A percentile compares a stretch with the other conserved stretches of the same genome.
phyloP scores from a whole-genome alignment of 2,797 vertebrate genomes.

The Ctenopoma multispine region DNA sequence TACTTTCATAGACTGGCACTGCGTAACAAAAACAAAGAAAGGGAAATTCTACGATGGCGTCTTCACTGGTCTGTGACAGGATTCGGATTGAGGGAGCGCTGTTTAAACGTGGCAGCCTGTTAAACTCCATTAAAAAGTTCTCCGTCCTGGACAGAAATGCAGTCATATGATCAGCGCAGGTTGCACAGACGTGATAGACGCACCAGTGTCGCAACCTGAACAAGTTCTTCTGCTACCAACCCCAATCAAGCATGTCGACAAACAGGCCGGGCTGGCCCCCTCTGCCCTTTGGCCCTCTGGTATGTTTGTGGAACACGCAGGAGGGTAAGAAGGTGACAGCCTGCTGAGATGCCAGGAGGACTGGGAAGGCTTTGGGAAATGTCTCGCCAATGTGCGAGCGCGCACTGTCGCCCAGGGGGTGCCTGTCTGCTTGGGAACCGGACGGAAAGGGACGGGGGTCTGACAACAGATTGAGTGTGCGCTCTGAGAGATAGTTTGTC shows the following conservation, averaged over 20 bases:
- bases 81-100: conserved; percentile 55
- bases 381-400: conserved; percentile 79
- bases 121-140: conserved; percentile 53
- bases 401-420: conserved; percentile 73
- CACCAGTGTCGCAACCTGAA: conserved; percentile 52
- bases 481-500: conserved; percentile 76
- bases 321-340: conserved; percentile 69
- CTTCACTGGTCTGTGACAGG: conserved; percentile 62
- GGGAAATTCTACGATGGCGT: conserved; percentile 71
- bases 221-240: conserved; percentile 19
- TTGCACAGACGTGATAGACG: conserved; percentile 50
- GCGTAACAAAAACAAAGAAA: conserved; percentile 73
- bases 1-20: conserved; percentile 76
- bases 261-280: conserved; percentile 51
- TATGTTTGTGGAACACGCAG: conserved; percentile 74
- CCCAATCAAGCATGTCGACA: conserved; percentile 58
- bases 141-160: conserved; percentile 42
- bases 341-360: conserved; percentile 76
- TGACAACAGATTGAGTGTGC: conserved; percentile 76
- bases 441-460: conserved; percentile 57
- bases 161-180: conserved; percentile 56
- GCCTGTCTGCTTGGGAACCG: conserved; percentile 73
- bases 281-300: conserved; percentile 69
- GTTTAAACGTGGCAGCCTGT: conserved; percentile 58
- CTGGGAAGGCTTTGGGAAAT: conserved; percentile 83